Conservation (phyloP, 2,888 invertebrate genomes). For the Lasioglossum leucozonium region DNA sequence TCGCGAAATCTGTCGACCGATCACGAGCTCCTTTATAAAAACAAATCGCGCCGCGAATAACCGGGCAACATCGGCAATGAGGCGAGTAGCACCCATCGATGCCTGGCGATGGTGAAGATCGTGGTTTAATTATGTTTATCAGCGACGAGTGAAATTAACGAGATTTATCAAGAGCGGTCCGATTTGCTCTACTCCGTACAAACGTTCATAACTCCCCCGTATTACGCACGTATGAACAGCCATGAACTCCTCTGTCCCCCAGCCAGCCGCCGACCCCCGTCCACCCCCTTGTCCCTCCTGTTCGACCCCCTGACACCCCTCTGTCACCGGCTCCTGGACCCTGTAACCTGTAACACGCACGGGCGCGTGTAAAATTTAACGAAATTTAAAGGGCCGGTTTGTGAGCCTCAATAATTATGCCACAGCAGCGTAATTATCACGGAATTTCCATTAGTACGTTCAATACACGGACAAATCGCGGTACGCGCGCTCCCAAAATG, state of each 20-base stretch:
- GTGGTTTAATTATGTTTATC: slow-evolving; percentile 76
- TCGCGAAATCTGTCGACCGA: neutral
- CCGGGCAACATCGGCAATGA: slow-evolving; percentile 4
- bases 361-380: slow-evolving; percentile 63
- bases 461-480: slow-evolving; percentile 39
- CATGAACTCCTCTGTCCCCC: slow-evolving; percentile 35
- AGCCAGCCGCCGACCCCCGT: neutral
- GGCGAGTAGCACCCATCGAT: slow-evolving; percentile 27
- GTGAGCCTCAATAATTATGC: slow-evolving; percentile 69
- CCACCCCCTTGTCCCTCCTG: neutral
- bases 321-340: slow-evolving; percentile 22
- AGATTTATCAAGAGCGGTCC: slow-evolving; percentile 72
- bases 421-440: slow-evolving; percentile 66
- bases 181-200: slow-evolving; percentile 63
- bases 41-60: slow-evolving; percentile 14
- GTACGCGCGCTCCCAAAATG: slow-evolving; percentile 35
- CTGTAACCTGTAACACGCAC: slow-evolving; percentile 18
- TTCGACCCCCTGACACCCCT: neutral
- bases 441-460: slow-evolving; percentile 62
- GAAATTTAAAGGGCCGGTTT: slow-evolving; percentile 72
- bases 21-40: neutral
- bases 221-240: slow-evolving; percentile 62
- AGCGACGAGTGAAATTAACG: slow-evolving; percentile 69
- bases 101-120: slow-evolving; percentile 61
- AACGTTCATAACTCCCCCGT: slow-evolving; percentile 64